Conservation (phyloP, 2,888 invertebrate genomes). For the Cosmia trapezina region DNA sequence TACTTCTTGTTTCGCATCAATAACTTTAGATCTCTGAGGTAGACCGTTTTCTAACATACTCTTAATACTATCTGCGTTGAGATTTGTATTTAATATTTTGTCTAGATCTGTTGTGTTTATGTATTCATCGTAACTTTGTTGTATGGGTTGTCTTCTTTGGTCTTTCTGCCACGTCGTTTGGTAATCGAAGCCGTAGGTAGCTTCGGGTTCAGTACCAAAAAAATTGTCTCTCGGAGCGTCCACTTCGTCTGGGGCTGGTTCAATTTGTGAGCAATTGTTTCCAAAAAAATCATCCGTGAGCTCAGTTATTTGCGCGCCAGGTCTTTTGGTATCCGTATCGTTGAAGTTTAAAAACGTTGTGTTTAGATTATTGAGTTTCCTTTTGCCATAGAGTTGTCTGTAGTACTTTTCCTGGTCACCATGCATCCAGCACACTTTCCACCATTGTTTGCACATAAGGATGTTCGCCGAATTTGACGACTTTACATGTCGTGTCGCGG, state of each 20-base stretch:
- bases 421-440: conserved; percentile 97
- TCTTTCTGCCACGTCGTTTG: conserved; percentile 86
- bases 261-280: conserved; percentile 79
- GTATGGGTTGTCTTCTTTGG: conserved; percentile 89
- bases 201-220: conserved; percentile 82
- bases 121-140: conserved; percentile 83
- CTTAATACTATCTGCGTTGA: conserved; percentile 83
- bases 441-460: conserved; percentile 96
- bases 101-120: conserved; percentile 83
- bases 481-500: conserved; percentile 88
- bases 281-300: conserved; percentile 88
- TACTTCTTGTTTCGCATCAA: conserved; percentile 84
- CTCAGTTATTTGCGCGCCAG: conserved; percentile 89
- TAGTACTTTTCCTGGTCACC: conserved; percentile 96
- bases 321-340: conserved; percentile 80
- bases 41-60: conserved; percentile 86
- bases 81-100: conserved; percentile 76
- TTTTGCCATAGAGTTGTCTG: conserved; percentile 94
- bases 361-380: conserved; percentile 85
- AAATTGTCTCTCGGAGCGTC: conserved; percentile 67
- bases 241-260: conserved; percentile 85
- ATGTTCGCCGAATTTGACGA: conserved; percentile 92
- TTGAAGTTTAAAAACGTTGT: conserved; percentile 81
- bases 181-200: conserved; percentile 83
- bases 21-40: conserved; percentile 81